Base-by-base conservation (phyloP, 2,888 invertebrate genomes). In the Microdon myrmicae region DNA sequence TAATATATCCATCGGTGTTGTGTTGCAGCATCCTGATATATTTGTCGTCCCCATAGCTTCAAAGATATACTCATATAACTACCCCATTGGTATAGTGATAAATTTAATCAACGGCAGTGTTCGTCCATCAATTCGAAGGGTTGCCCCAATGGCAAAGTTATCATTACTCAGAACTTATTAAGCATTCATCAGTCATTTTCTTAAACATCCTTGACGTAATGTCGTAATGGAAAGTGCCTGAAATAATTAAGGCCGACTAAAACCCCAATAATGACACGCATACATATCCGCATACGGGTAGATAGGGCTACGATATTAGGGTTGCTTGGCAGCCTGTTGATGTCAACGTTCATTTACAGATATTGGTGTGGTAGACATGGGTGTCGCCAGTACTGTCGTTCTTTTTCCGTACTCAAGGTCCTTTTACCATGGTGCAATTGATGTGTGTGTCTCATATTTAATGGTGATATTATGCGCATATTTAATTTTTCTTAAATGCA, bases 171-270 rank as follows among this genome's bases (percentile, higher is more conserved):
- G 38, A 54, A 61, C 68, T 71, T 72, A 70, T 72, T 72, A 72
- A 67, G 61, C 67, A 68, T 70, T 71, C 74, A 73, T 75, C 74
- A 72, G 71, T 74, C 75, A 75, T 75, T 74, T 71, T 56, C 70
- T 70, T 75, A 76, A 77, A 74, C 72, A 73, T 69, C 69, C 31
- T 8, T 55, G 68, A 68, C 58, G 32, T 49, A 23, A 43, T 54
- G 44, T 60, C 39, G 26, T 56, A 56, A 64, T 56, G 49, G 61
- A 45, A 56, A 56, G 41, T 56, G 35, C 44, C 37, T 56, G 35
- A 39, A 56, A 55, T 64, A 51, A 64, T 64, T 64, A 64, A 41
- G 55, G 22, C 44, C 20, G 48, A 56, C 45, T 64, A 51, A 34
- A 45, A 29, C 29, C 22, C 17, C 32, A 28, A 10, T 7, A 10